These are phyloP conservation scores for Accipiter cooperii DNA, from an alignment of 2,113 vertebrate genomes.

Conservation along the genomic window DNA sequence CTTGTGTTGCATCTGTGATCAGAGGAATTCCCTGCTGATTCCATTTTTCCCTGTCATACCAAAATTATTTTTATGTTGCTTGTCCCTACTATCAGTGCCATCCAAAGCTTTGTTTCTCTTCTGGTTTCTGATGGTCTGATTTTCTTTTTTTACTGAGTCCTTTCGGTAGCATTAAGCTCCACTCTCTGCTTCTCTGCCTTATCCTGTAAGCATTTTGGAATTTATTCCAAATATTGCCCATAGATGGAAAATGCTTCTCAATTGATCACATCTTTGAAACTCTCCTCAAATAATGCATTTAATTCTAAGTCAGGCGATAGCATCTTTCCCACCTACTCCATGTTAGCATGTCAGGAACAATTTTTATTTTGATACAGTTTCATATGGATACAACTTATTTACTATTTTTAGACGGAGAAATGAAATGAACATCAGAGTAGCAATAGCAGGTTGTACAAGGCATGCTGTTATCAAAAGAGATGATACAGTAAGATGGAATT, in stretches of 20 bases:
- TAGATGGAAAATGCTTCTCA: background rate
- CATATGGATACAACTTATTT: background rate
- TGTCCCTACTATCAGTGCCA: background rate
- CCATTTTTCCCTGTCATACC: background rate
- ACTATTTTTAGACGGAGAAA: background rate
- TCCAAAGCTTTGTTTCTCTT: background rate
- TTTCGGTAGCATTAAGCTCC: background rate
- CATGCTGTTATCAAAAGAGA: background rate
- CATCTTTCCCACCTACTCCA: background rate
- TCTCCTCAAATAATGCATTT: background rate
- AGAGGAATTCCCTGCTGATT: slow-evolving; percentile 12
- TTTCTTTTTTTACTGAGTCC: background rate
- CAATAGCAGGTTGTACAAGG: background rate
- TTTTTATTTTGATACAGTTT: background rate
- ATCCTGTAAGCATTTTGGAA: background rate
- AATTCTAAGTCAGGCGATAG: background rate
- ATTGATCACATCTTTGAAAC: background rate
- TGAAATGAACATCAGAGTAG: background rate
- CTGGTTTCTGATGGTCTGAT: background rate
- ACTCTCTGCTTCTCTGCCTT: background rate
- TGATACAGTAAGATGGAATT: background rate
- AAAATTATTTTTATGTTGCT: background rate
- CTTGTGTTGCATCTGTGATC: background rate
- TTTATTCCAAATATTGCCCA: background rate
- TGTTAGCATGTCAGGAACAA: background rate